Evolutionary conservation across 2,113 vertebrate genomes (phyloP), one percentile per base, ranked within the genome.

Genomic region (Sphyrna mokarran): DNA sequence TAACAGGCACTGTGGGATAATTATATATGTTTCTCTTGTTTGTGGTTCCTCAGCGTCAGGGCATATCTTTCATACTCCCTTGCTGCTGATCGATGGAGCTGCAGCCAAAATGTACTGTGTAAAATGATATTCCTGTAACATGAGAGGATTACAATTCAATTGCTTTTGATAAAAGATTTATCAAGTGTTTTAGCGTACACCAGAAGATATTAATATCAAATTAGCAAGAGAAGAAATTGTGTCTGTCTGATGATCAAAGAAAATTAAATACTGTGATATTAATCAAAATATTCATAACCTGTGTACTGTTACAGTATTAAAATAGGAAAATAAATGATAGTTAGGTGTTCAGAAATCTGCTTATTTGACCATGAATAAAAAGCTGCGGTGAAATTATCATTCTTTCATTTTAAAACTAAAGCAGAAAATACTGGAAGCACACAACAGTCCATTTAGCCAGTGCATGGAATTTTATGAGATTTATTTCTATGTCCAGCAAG

Each of bases 141-240:
- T 97, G 96, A 97, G 85, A 97, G 96, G 97, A 97, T 96, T 97
- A 96, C 96, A 97, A 97, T 96, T 96, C 97, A 97, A 97, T 96
- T 96, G 97, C 96, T 96, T 97, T 96, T 96, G 97, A 97, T 97
- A 96, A 97, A 97, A 98, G 97, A 98, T 97, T 97, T 97, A 97
- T 97, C 97, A 97, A 97, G 96, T 97, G 91, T 70, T 76, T 95
- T 48, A 48, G 40, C 54, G 13, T 43, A 54, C 69, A 95, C 94
- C 43, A 70, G 43, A 72, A 95, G 48, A 95, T 70, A 76, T 95
- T 72, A 95, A 76, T 95, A 72, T 40, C 33, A 70, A 29, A 72
- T 69, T 95, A 95, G 72, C 54, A 54, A 95, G 66, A 95, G 40
- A 72, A 72, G 94, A 33, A 69, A 72, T 95, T 72, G 94, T 70